A percentile compares a stretch with the other conserved stretches of the same genome.
phyloP scores from a whole-genome alignment of 2,888 invertebrate genomes.

The Drosophila formosana region DNA sequence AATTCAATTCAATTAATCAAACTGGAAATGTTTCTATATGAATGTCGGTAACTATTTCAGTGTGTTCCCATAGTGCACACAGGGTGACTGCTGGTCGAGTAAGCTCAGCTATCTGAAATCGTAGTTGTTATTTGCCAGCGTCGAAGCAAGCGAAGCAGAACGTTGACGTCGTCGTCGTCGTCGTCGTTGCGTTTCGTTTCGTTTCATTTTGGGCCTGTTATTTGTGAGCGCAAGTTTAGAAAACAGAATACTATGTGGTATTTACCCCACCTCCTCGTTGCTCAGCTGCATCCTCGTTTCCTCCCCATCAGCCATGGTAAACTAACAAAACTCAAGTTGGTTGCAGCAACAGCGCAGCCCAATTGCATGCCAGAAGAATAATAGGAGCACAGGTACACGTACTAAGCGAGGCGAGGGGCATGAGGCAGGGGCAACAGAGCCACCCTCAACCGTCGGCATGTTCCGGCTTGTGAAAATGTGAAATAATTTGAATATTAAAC shows the following conservation, averaged over 20 bases:
- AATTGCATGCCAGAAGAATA: constrained; percentile 39
- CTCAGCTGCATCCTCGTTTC: not conserved
- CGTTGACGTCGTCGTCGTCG: constrained; percentile 36
- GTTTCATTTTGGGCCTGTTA: constrained; percentile 49
- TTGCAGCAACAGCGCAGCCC: constrained; percentile 42
- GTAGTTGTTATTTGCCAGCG: constrained; percentile 43
- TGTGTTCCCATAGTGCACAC: not conserved
- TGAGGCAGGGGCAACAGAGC: not conserved
- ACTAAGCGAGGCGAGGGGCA: not conserved
- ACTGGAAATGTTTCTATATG: too few relatives aligned
- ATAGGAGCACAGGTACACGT: constrained; percentile 17
- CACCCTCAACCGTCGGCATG: constrained; percentile 39
- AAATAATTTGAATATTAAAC: constrained; percentile 76
- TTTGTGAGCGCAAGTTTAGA: constrained; percentile 50
- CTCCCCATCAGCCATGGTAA: not conserved
- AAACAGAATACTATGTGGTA: constrained; percentile 40
- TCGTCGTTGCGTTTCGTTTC: constrained; percentile 42
- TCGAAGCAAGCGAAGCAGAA: constrained; percentile 68
- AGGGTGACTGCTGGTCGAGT: constrained; percentile 14
- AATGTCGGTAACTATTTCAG: too few relatives aligned
- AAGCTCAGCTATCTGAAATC: not conserved
- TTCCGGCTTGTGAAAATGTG: constrained; percentile 44
- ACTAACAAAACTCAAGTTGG: constrained; percentile 27
- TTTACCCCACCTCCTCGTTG: not conserved
- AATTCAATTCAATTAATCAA: too few relatives aligned